Evolutionary conservation across 2,113 vertebrate genomes (phyloP).

Genomic region (Anolis sagrei): DNA sequence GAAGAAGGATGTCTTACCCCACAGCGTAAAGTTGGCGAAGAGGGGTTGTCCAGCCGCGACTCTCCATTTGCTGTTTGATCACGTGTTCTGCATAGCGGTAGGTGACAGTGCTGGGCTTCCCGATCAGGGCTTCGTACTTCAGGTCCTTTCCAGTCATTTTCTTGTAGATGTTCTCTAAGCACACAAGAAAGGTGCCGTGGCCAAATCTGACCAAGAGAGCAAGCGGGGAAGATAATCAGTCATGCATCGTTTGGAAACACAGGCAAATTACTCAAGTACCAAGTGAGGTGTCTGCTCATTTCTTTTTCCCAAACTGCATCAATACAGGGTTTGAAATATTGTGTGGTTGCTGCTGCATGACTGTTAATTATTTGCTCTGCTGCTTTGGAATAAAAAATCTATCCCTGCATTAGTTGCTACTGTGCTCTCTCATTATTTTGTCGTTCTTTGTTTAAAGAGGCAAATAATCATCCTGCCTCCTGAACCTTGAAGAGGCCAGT

Average conservation of each 20-base stretch:
- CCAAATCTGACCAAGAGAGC: constrained; percentile 84
- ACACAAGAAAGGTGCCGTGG: constrained; percentile 93
- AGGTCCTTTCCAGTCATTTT: constrained; percentile 91
- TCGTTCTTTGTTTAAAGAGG: not conserved
- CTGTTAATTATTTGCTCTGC: not conserved
- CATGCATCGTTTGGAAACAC: not conserved
- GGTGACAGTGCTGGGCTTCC: constrained; percentile 93
- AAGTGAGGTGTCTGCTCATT: not conserved
- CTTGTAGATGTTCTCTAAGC: constrained; percentile 90
- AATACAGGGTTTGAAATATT: not conserved
- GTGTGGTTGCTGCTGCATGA: not conserved
- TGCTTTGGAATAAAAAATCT: not conserved
- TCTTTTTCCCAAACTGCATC: not conserved
- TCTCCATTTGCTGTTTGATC: constrained; percentile 83
- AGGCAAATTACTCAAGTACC: too few relatives aligned
- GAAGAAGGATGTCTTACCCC: constrained; percentile 79
- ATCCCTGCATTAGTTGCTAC: not conserved
- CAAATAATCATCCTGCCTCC: not conserved
- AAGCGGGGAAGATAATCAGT: constrained; percentile 1
- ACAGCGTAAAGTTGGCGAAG: constrained; percentile 90
- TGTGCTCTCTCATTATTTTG: not conserved
- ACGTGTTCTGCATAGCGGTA: constrained; percentile 90
- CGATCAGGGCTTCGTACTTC: constrained; percentile 89
- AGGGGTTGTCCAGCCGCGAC: constrained; percentile 84
- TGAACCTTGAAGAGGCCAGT: not conserved